These are phyloP conservation scores for Oreochromis aureus DNA, from an alignment of 2,113 vertebrate species.

Conservation along the genomic window DNA sequence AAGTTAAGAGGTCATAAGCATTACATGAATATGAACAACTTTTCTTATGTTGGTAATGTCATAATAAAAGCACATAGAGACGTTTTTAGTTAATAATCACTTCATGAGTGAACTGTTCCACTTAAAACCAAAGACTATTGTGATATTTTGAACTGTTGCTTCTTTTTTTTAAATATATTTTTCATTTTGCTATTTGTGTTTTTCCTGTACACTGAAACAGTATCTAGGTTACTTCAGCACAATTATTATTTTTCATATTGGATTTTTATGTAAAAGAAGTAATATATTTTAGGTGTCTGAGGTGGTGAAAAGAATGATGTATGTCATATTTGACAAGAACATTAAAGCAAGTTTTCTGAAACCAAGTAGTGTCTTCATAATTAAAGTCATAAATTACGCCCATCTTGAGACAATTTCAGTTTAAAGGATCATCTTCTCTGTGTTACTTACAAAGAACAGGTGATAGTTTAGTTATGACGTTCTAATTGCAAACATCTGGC, in stretches of 20 bases:
- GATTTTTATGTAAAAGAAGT: constrained; percentile 55
- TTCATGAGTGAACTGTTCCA: background rate
- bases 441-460: background rate
- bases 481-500: background rate
- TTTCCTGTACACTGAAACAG: constrained; percentile 39
- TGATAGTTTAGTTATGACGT: background rate
- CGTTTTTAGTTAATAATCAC: background rate
- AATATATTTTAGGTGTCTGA: constrained; percentile 64
- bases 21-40: background rate
- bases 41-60: background rate
- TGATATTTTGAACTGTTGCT: background rate
- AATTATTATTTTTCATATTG: constrained; percentile 47
- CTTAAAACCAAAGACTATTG: constrained; percentile 47
- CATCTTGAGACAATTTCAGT: background rate
- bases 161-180: background rate
- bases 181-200: constrained; percentile 5
- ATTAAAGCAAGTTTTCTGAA: constrained; percentile 13
- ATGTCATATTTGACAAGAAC: constrained; percentile 17
- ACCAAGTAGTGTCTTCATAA: background rate
- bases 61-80: background rate
- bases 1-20: background rate
- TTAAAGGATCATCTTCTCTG: background rate
- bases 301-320: background rate
- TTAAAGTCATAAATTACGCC: background rate
- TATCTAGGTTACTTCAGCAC: constrained; percentile 19